These are phyloP conservation scores for Aurelia sp. DNA, from an alignment of 30 jellyfish, hydroid and myxozoan genomes.

Conservation along the genomic window DNA sequence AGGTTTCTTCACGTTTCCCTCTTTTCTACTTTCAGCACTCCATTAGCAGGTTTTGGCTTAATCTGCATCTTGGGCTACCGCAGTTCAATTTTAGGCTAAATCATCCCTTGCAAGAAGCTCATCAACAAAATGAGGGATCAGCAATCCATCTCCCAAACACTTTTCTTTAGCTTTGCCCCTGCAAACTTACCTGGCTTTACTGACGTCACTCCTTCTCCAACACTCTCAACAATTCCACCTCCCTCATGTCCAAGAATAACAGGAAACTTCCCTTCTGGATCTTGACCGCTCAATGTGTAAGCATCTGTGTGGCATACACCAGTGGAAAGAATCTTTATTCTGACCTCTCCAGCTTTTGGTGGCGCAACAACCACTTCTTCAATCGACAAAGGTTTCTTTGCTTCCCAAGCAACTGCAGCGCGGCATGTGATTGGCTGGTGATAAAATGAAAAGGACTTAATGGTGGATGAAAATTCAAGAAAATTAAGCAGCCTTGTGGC, in stretches of 20 bases:
- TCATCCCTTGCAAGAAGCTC: no score
- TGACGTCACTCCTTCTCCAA: conserved; percentile 97
- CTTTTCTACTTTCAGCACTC: no score
- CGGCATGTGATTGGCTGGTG: conserved; percentile 80
- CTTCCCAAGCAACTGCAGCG: conserved; percentile 99
- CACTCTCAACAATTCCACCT: conserved; percentile 95
- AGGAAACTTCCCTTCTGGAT: conserved; percentile 98
- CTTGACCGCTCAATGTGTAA: conserved; percentile 92
- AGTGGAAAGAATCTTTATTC: conserved; percentile 83
- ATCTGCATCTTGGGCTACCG: no score
- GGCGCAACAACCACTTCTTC: conserved; percentile 93
- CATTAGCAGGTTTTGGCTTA: no score
- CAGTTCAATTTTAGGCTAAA: no score
- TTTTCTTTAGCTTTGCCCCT: background rate
- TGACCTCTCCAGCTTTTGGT: conserved; percentile 95
- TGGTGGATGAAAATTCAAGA: no score
- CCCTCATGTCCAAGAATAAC: conserved; percentile 98
- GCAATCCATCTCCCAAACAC: no score
- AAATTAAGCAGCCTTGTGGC: no score
- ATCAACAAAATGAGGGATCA: no score
- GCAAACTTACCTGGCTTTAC: conserved; percentile 80
- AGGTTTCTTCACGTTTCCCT: no score
- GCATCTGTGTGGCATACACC: conserved; percentile 99
- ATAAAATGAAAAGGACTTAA: background rate
- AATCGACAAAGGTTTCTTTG: conserved; percentile 87